These are phyloP conservation scores for Yponomeuta cagnagella DNA, from an alignment of 2,888 invertebrate genomes.

Conservation along the genomic window DNA sequence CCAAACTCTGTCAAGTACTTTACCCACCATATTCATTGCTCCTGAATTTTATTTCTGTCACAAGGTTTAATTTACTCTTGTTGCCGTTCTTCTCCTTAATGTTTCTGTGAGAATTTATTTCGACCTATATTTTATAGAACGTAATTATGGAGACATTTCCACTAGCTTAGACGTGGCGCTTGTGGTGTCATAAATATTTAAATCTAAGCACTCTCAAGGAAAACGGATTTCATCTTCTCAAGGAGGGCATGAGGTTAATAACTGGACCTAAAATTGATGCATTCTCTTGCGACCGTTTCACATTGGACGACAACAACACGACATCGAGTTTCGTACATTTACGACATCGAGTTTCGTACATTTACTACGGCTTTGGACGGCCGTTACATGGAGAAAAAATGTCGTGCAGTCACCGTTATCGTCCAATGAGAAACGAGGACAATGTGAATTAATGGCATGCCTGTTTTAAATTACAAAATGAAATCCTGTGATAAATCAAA, in stretches of 20 bases:
- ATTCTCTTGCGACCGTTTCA: background rate
- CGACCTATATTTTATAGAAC: background rate
- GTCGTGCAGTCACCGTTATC: no score
- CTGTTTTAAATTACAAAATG: conserved; percentile 21
- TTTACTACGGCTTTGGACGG: no score
- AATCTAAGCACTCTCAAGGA: background rate
- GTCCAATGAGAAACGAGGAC: background rate
- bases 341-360: no score
- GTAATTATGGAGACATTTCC: background rate
- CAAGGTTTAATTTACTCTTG: background rate
- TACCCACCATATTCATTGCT: background rate
- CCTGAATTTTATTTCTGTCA: background rate
- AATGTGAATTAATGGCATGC: conserved; percentile 8
- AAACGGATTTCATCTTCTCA: no score
- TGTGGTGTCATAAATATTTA: background rate
- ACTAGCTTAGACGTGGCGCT: background rate
- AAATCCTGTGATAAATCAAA: conserved; percentile 18
- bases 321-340: no score
- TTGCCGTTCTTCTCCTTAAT: background rate
- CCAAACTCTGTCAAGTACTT: conserved; percentile 1
- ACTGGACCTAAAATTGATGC: background rate
- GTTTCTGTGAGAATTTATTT: conserved; percentile 3
- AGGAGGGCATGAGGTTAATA: background rate
- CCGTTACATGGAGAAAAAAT: no score
- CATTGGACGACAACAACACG: no score